phyloP scores from a whole-genome alignment of 1,140 invertebrate species.

The Zaprionus taronus region DNA sequence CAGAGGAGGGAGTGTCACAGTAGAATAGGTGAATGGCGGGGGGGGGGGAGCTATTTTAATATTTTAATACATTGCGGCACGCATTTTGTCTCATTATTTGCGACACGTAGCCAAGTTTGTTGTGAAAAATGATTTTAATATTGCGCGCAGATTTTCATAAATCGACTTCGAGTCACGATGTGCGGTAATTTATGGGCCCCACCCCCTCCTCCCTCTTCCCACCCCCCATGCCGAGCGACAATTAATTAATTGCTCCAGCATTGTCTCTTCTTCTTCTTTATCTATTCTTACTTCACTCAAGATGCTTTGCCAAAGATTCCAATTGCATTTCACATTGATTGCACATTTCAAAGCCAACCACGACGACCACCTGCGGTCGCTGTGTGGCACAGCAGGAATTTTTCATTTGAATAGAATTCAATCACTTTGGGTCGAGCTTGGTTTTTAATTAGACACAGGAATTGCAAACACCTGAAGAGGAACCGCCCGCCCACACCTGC shows the following conservation, averaged over 20 bases:
- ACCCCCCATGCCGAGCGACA: background rate
- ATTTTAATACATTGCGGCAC: conserved; percentile 73
- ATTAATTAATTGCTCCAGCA: conserved; percentile 42
- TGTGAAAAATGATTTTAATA: conserved; percentile 72
- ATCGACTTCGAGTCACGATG: conserved; percentile 38
- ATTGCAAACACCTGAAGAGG: background rate
- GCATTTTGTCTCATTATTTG: conserved; percentile 70
- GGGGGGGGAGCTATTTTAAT: conserved; percentile 51
- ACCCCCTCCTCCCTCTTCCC: too few species aligned
- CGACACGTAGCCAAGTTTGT: conserved; percentile 35
- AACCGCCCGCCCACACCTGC: background rate
- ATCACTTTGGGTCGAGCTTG: conserved; percentile 1
- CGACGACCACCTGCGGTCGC: background rate
- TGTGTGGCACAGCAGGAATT: background rate
- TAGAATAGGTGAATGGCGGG: background rate
- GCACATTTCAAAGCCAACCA: conserved; percentile 18
- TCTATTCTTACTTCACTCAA: background rate
- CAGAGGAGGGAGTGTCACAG: background rate
- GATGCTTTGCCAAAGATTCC: background rate
- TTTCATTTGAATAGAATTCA: conserved; percentile 17
- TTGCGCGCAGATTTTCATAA: conserved; percentile 49
- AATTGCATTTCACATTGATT: conserved; percentile 27
- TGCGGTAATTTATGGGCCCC: conserved; percentile 26
- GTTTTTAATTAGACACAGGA: conserved; percentile 29
- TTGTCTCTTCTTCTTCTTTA: background rate